A percentile compares a stretch with the other conserved stretches of the same genome.
Conservation (phyloP, 2,797 vertebrate species). For the Sternotherus odoratus region DNA sequence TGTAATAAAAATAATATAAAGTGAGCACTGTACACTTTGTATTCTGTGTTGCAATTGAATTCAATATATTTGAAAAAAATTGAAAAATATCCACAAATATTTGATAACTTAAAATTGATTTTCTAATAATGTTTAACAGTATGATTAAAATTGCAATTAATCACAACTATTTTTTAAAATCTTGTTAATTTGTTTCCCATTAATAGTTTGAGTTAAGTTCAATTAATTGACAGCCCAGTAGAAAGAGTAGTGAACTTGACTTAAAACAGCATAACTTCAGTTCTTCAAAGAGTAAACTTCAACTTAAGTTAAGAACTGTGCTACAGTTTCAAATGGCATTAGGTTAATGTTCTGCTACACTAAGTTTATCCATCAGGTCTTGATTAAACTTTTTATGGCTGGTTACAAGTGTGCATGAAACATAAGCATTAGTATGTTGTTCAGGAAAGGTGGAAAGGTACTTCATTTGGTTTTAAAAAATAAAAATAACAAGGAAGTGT, state of each 20-base stretch:
- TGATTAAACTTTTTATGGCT: slow-evolving; percentile 43
- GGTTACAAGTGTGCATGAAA: background rate
- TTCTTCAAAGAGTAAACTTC: slow-evolving; percentile 38
- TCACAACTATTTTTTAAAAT: no score
- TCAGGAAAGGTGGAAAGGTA: background rate
- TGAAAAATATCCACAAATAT: no score
- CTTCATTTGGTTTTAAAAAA: background rate
- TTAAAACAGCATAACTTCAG: slow-evolving; percentile 16
- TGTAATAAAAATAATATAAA: no score
- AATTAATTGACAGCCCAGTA: no score
- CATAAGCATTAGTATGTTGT: slow-evolving; percentile 13
- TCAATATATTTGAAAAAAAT: no score
- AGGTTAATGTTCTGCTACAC: slow-evolving; percentile 25
- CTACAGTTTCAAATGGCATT: slow-evolving; percentile 20
- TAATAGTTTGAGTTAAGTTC: no score
- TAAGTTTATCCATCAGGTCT: slow-evolving; percentile 42
- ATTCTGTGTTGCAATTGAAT: no score
- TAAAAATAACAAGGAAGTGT: background rate
- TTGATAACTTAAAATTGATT: no score
- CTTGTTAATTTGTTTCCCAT: no score
- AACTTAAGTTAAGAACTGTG: slow-evolving; percentile 29
- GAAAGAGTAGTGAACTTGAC: background rate
- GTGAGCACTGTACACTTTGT: no score
- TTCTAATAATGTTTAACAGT: no score
- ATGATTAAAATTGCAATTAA: no score